Conservation (phyloP, 1,140 invertebrate species). For the Drosophila gunungcola region DNA sequence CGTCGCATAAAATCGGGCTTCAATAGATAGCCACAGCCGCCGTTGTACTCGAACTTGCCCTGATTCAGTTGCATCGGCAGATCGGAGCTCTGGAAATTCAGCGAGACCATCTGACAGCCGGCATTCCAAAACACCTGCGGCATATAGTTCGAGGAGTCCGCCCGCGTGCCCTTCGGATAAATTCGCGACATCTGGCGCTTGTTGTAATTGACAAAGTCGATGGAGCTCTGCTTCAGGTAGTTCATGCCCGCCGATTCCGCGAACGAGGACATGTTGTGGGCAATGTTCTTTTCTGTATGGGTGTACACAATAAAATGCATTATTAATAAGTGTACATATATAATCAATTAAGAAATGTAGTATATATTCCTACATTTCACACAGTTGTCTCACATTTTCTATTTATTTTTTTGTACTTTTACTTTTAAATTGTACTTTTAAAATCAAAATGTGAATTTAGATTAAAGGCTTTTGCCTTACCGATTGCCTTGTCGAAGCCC, state of each 20-base stretch:
- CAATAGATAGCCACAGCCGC: slow-evolving; percentile 97
- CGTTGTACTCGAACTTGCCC: slow-evolving; percentile 99
- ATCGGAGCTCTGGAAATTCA: slow-evolving; percentile 99
- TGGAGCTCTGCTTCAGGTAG: slow-evolving; percentile 97
- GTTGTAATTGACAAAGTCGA: slow-evolving; percentile 99
- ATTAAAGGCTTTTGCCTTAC: slow-evolving; percentile 86
- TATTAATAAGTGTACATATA: background rate
- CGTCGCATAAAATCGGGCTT: slow-evolving; percentile 99
- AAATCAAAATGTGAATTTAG: too few species aligned
- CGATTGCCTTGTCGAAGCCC: slow-evolving; percentile 98
- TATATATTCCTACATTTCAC: background rate
- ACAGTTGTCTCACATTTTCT: too few species aligned
- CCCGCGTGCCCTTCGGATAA: slow-evolving; percentile 99
- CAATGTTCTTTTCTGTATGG: slow-evolving; percentile 94
- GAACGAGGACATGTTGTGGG: slow-evolving; percentile 99
- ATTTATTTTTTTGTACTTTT: too few species aligned
- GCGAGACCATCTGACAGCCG: slow-evolving; percentile 98
- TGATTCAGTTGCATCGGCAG: slow-evolving; percentile 99
- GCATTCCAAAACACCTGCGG: slow-evolving; percentile 98
- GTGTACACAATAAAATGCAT: background rate
- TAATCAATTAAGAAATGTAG: background rate
- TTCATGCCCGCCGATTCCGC: slow-evolving; percentile 98
- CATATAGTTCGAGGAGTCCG: slow-evolving; percentile 99
- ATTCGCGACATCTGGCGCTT: slow-evolving; percentile 99
- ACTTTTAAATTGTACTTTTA: too few species aligned